A percentile compares a stretch with the other conserved stretches of the same genome.
phyloP scores from a whole-genome alignment of 2,888 invertebrate species.

The Philhelius pedissequus region DNA sequence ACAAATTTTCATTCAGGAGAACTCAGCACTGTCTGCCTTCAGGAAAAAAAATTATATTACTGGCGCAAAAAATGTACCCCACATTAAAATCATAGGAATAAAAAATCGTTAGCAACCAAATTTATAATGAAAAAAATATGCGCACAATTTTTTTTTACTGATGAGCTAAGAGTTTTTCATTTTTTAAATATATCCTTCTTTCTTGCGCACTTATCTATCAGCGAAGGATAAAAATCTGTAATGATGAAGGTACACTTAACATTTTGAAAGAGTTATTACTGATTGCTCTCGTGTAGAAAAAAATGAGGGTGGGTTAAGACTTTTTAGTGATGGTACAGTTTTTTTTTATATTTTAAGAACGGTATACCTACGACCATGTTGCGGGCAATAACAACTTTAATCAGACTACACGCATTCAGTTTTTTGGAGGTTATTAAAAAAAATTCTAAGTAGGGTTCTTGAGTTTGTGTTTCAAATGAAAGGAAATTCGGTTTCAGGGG shows the following conservation, averaged over 20 bases:
- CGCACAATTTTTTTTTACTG: constrained; percentile 62
- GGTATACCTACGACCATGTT: constrained; percentile 32
- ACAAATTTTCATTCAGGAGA: constrained; percentile 34
- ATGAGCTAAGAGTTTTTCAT: constrained; percentile 31
- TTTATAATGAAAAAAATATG: constrained; percentile 77
- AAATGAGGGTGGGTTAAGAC: constrained; percentile 69
- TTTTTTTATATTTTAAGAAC: constrained; percentile 22
- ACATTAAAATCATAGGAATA: constrained; percentile 30
- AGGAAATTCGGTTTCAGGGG: constrained; percentile 6
- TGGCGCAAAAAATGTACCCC: neutral
- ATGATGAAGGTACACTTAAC: constrained; percentile 24
- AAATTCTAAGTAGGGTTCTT: constrained; percentile 58
- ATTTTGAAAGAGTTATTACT: constrained; percentile 62
- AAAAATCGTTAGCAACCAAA: constrained; percentile 61
- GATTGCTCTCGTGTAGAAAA: constrained; percentile 6
- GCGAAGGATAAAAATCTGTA: constrained; percentile 58
- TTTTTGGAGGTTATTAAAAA: constrained; percentile 51
- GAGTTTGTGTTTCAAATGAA: constrained; percentile 12
- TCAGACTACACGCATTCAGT: constrained; percentile 40
- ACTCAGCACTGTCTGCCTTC: constrained; percentile 1
- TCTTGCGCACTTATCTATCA: neutral
- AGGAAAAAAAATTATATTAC: neutral
- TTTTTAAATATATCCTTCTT: constrained; percentile 2
- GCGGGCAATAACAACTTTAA: constrained; percentile 50
- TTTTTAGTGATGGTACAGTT: constrained; percentile 5